A percentile compares a stretch with the other conserved stretches of the same genome.
These are phyloP conservation scores for Resseliella maxima DNA, from an alignment of 2,888 invertebrate species.

Conservation along the genomic window DNA sequence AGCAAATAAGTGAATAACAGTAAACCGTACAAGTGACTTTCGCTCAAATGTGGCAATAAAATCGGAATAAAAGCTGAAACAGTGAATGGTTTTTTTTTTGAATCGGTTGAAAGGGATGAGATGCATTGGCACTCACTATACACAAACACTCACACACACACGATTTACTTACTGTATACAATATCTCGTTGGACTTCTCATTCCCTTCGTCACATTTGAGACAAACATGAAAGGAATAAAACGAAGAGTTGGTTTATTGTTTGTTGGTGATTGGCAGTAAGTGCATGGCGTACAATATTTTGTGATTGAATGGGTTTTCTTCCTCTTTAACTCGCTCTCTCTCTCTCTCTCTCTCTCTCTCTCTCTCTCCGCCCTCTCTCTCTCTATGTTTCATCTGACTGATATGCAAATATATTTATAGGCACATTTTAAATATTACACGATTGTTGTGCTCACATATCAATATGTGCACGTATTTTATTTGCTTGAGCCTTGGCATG, in stretches of 20 bases:
- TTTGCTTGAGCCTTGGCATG: not conserved
- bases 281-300: conserved; percentile 29
- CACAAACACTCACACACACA: too few species aligned
- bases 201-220: not conserved
- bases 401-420: conserved; percentile 54
- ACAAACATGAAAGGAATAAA: not conserved
- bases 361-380: too few species aligned
- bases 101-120: conserved; percentile 27
- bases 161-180: not conserved
- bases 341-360: too few species aligned
- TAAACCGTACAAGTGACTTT: conserved; percentile 14
- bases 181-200: not conserved
- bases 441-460: conserved; percentile 36
- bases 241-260: conserved; percentile 18
- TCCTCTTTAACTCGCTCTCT: too few species aligned
- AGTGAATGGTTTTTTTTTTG: too few species aligned
- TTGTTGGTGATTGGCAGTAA: conserved; percentile 15
- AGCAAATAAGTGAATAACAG: conserved; percentile 49
- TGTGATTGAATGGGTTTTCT: not conserved
- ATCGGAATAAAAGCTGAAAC: conserved; percentile 41
- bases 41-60: conserved; percentile 50
- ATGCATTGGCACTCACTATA: too few species aligned
- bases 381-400: not conserved
- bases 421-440: conserved; percentile 52
- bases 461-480: conserved; percentile 34